phyloP scores from a whole-genome alignment of 2,888 invertebrate genomes.

The Drosophila maculinotata region DNA sequence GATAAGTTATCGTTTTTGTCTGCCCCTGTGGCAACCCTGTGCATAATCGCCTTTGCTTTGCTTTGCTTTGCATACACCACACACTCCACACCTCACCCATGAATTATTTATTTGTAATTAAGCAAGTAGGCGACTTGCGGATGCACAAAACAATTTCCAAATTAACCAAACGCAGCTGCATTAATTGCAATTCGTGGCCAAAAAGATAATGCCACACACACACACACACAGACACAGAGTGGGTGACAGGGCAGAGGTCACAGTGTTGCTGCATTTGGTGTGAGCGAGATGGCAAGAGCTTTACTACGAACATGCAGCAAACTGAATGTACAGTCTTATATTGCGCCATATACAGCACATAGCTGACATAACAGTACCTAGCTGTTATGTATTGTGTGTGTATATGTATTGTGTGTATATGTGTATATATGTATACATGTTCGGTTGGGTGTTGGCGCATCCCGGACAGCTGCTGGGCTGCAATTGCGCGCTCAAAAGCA shows the following conservation, averaged over 20 bases:
- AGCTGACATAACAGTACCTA: conserved; percentile 45
- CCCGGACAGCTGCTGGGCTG: conserved; percentile 63
- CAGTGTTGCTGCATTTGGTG: not conserved
- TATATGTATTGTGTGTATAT: conserved; percentile 7
- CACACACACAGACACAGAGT: conserved; percentile 3
- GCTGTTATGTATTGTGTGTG: not conserved
- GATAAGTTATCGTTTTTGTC: conserved; percentile 39
- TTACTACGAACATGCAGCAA: conserved; percentile 64
- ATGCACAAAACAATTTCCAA: conserved; percentile 35
- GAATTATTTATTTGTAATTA: conserved; percentile 15
- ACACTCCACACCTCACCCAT: conserved; percentile 3
- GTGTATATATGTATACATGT: not conserved
- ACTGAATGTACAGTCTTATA: conserved; percentile 54
- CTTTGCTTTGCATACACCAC: too few species aligned
- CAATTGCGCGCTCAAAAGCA: conserved; percentile 56
- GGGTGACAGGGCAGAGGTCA: not conserved
- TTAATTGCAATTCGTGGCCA: conserved; percentile 59
- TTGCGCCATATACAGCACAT: conserved; percentile 38
- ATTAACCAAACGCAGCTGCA: conserved; percentile 33
- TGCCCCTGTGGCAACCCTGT: conserved; percentile 1
- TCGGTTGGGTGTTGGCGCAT: conserved; percentile 46
- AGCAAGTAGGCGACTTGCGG: not conserved
- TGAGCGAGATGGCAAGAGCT: conserved; percentile 22
- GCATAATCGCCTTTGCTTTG: conserved; percentile 1
- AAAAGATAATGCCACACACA: conserved; percentile 24